Evolutionary conservation across 2,888 invertebrate species (phyloP).

Genomic region (Clanis bilineata): DNA sequence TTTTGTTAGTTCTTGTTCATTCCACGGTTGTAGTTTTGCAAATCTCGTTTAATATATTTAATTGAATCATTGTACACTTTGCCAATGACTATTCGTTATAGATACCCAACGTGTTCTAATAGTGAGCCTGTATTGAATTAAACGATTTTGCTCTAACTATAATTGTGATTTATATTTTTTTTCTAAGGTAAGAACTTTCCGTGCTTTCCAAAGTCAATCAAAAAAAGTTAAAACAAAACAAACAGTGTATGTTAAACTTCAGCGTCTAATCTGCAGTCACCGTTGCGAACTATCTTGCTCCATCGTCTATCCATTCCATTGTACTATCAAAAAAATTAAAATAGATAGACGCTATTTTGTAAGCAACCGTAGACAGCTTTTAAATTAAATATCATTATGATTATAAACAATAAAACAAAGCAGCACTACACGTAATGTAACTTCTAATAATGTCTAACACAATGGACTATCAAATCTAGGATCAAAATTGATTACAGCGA

Average conservation of each 20-base stretch:
- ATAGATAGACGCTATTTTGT: background rate
- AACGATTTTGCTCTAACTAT: too few species aligned
- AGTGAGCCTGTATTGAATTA: too few species aligned
- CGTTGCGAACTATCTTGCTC: background rate
- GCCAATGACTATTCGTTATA: too few species aligned
- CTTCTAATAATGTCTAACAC: slow-evolving; percentile 1
- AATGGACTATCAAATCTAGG: slow-evolving; percentile 5
- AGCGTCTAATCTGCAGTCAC: too few species aligned
- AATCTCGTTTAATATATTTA: background rate
- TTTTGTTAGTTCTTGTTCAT: slow-evolving; percentile 1
- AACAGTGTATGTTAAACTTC: too few species aligned
- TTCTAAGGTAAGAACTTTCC: too few species aligned
- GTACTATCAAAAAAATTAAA: background rate
- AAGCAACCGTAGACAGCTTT: background rate
- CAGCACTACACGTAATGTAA: slow-evolving; percentile 6
- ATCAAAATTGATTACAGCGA: slow-evolving; percentile 12
- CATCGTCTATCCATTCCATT: background rate
- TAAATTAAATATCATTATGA: background rate
- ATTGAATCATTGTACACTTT: background rate
- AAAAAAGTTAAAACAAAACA: too few species aligned
- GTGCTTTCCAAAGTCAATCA: too few species aligned
- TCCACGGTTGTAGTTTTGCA: background rate
- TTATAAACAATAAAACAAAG: background rate
- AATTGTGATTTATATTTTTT: too few species aligned
- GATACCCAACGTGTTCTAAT: too few species aligned